A percentile compares a stretch with the other conserved stretches of the same genome.
These are phyloP conservation scores for Sphinx pinastri DNA, from an alignment of 2,888 invertebrate genomes.

Conservation along the genomic window DNA sequence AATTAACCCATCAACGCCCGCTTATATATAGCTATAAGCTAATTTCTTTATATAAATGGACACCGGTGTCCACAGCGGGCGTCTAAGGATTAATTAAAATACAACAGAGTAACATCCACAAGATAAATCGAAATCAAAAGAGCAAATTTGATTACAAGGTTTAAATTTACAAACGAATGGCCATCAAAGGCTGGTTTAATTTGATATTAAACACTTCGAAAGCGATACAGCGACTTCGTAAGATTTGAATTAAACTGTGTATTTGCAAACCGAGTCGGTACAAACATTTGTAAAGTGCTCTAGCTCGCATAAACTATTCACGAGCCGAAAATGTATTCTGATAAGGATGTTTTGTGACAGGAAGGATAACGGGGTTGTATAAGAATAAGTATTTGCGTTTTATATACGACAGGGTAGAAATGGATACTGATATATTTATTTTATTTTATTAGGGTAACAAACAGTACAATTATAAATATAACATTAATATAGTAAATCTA, in stretches of 20 bases:
- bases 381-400: conserved; percentile 7
- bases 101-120: not conserved
- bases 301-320: conserved; percentile 41
- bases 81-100: no score
- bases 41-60: no score
- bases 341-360: conserved; percentile 35
- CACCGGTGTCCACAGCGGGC: no score
- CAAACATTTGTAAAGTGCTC: conserved; percentile 32
- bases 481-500: no score
- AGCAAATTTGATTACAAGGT: not conserved
- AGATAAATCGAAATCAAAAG: conserved; percentile 5
- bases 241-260: conserved; percentile 32
- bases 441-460: no score
- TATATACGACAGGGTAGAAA: not conserved
- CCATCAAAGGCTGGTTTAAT: conserved; percentile 9
- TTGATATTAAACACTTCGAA: conserved; percentile 12
- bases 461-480: no score
- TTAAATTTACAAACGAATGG: conserved; percentile 13
- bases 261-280: not conserved
- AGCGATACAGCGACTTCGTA: conserved; percentile 32
- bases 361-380: conserved; percentile 31
- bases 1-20: no score
- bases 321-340: conserved; percentile 39
- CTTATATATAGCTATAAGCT: no score
- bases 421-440: not conserved